A percentile compares a stretch with the other conserved stretches of the same genome.
Conservation (phyloP, 2,797 vertebrate genomes). For the Salmo trutta region DNA sequence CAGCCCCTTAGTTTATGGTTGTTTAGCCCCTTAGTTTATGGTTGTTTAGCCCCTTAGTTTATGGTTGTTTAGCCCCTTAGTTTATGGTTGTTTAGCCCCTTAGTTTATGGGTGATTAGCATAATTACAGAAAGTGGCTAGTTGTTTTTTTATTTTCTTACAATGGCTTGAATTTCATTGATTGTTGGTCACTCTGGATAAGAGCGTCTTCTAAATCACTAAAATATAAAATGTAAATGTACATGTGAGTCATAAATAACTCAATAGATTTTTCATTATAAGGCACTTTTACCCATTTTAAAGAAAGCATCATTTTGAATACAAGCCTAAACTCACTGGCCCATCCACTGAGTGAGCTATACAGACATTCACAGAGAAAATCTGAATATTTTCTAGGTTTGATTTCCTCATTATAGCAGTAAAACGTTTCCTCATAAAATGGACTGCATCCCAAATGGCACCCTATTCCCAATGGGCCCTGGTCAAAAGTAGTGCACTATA, state of each 20-base stretch:
- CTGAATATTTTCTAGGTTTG: not conserved
- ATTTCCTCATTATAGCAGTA: conserved; percentile 30
- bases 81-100: no score
- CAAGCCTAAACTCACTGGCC: not conserved
- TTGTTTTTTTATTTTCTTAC: no score
- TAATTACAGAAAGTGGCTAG: no score
- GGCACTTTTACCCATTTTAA: not conserved
- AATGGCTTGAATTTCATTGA: not conserved
- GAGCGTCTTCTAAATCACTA: not conserved
- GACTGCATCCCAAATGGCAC: no score
- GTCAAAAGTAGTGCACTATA: no score
- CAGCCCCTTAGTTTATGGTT: no score
- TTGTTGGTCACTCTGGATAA: not conserved
- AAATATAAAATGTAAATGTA: not conserved
- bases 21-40: no score
- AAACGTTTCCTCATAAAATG: conserved; percentile 14
- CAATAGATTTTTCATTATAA: not conserved
- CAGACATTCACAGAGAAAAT: not conserved
- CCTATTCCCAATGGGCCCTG: no score
- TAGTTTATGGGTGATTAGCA: no score
- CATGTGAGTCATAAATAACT: not conserved
- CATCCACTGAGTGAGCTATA: not conserved
- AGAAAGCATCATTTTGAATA: not conserved
- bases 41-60: no score
- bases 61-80: no score